These are phyloP conservation scores for Ardeotis arabs DNA, from an alignment of 2,113 vertebrate species.

Conservation along the genomic window DNA sequence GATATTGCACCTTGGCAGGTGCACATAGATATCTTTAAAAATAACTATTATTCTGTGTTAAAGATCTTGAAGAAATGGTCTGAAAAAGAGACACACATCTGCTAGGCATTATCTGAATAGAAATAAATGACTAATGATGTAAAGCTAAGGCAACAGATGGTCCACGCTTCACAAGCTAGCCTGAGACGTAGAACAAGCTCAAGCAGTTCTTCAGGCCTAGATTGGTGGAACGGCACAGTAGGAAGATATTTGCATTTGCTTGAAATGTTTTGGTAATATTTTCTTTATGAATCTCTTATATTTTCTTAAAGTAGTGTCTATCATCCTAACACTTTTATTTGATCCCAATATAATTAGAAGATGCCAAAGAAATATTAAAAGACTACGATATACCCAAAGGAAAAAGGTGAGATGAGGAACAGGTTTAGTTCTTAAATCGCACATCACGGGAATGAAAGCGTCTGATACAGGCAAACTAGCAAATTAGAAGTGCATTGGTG, in stretches of 20 bases:
- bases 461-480: not conserved
- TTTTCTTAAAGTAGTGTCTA: not conserved
- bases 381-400: not conserved
- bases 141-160: not conserved
- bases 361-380: not conserved
- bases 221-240: not conserved
- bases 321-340: not conserved
- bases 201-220: not conserved
- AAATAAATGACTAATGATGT: constrained; percentile 1
- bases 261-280: not conserved
- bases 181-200: not conserved
- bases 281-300: not conserved
- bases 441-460: not conserved
- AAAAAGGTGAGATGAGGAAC: not conserved
- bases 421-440: not conserved
- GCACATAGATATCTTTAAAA: not conserved
- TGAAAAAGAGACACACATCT: not conserved
- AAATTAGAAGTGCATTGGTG: not conserved
- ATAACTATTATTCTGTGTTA: not conserved
- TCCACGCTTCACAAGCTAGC: not conserved
- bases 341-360: not conserved
- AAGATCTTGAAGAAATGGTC: not conserved
- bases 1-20: not conserved
- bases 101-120: not conserved
- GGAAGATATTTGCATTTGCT: not conserved